Evolutionary conservation across 2,797 vertebrate species (phyloP).

Genomic region (Diplodus puntazzo): DNA sequence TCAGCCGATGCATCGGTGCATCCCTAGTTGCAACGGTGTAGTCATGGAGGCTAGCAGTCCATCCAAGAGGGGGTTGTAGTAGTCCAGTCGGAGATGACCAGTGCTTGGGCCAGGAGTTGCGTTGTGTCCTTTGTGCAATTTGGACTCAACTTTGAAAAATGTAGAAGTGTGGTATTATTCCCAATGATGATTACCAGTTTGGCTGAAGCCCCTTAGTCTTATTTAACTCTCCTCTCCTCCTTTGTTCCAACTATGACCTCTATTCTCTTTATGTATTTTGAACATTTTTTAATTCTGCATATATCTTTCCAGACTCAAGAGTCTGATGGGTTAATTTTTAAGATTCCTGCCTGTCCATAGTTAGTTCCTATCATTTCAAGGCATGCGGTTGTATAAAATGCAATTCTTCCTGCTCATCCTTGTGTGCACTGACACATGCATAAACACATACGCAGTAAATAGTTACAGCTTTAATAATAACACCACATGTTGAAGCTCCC

Average conservation of each 20-base stretch:
- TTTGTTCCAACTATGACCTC: not conserved
- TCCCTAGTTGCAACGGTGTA: too few relatives aligned
- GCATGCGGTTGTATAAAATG: constrained; percentile 16
- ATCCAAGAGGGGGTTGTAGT: too few relatives aligned
- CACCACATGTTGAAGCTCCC: constrained; percentile 47
- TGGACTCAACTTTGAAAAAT: too few relatives aligned
- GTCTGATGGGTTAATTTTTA: not conserved
- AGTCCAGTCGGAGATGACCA: too few relatives aligned
- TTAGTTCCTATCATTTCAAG: constrained; percentile 11
- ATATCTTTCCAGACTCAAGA: not conserved
- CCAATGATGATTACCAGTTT: too few relatives aligned
- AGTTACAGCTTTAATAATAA: constrained; percentile 59
- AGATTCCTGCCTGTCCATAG: not conserved
- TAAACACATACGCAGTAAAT: constrained; percentile 31
- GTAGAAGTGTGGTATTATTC: too few relatives aligned
- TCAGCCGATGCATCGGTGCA: too few relatives aligned
- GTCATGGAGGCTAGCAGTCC: too few relatives aligned
- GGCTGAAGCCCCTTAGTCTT: too few relatives aligned
- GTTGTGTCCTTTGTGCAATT: too few relatives aligned
- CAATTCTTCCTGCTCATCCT: constrained; percentile 20
- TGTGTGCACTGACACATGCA: not conserved
- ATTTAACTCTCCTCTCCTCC: not conserved
- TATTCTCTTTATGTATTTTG: too few relatives aligned
- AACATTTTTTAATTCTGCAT: not conserved
- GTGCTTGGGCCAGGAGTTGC: too few relatives aligned